Percentiles rank a stretch among this genome's conserved stretches.
These are phyloP conservation scores for Apeltes quadracus DNA, from an alignment of 2,113 vertebrate genomes.

Conservation along the genomic window DNA sequence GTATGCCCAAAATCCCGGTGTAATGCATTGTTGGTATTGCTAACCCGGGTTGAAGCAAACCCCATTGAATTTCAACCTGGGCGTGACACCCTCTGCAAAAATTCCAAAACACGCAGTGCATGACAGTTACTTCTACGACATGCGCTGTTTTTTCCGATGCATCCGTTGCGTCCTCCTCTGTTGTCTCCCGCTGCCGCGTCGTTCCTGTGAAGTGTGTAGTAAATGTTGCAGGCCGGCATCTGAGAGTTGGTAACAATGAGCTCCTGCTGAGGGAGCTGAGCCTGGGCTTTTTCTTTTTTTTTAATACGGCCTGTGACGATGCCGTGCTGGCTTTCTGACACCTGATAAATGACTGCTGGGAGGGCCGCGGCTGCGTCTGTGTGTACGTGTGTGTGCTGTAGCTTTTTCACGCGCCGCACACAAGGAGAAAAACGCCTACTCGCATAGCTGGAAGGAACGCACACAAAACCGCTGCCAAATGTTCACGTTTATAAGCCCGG, in stretches of 20 bases:
- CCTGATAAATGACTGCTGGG: too few species aligned
- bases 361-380: too few species aligned
- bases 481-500: conserved; percentile 3
- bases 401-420: background rate
- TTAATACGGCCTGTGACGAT: conserved; percentile 6
- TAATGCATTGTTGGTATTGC: background rate
- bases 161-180: background rate
- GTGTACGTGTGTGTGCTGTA: background rate
- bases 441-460: conserved; percentile 3
- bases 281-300: conserved; percentile 44
- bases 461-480: conserved; percentile 12
- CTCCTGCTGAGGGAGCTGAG: conserved; percentile 34
- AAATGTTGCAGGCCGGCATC: conserved; percentile 14
- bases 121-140: background rate
- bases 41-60: background rate
- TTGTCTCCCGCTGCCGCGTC: background rate
- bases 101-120: background rate
- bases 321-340: conserved; percentile 39
- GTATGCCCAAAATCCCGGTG: too few species aligned
- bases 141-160: background rate
- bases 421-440: background rate
- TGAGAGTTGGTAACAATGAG: conserved; percentile 13
- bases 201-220: conserved; percentile 25
- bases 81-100: background rate
- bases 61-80: background rate